phyloP scores from a whole-genome alignment of 2,888 invertebrate species.

The Drosophila planitibia region DNA sequence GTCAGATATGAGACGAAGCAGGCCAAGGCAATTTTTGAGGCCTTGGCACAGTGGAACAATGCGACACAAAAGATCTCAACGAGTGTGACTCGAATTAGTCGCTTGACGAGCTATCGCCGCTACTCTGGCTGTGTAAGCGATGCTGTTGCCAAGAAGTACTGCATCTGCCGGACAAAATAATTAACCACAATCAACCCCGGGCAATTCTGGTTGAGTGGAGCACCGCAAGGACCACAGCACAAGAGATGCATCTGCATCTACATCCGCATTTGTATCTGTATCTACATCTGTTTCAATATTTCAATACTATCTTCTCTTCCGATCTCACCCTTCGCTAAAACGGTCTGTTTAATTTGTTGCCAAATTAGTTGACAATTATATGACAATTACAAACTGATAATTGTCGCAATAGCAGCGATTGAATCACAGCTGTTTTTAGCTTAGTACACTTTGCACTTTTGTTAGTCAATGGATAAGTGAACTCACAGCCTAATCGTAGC shows the following conservation, averaged over 20 bases:
- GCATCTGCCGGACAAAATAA: slow-evolving; percentile 48
- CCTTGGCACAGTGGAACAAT: slow-evolving; percentile 30
- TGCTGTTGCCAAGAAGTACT: slow-evolving; percentile 77
- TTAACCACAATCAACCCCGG: slow-evolving; percentile 22
- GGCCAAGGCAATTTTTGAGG: slow-evolving; percentile 22
- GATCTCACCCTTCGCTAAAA: slow-evolving; percentile 44
- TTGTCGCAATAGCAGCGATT: slow-evolving; percentile 17
- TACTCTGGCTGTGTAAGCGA: slow-evolving; percentile 45
- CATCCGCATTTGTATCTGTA: slow-evolving; percentile 4
- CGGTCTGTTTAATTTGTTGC: slow-evolving; percentile 42
- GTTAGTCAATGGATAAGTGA: neutral
- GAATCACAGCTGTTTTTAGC: slow-evolving; percentile 2
- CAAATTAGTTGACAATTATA: slow-evolving; percentile 71
- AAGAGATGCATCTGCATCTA: slow-evolving; percentile 35
- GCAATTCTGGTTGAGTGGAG: neutral
- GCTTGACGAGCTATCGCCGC: slow-evolving; percentile 21
- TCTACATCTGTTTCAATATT: slow-evolving; percentile 25
- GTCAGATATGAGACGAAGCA: slow-evolving; percentile 36
- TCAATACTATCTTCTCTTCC: slow-evolving; percentile 12
- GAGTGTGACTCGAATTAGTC: slow-evolving; percentile 37
- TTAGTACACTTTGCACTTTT: neutral
- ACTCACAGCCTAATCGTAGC: neutral
- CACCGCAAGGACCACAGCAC: slow-evolving; percentile 20
- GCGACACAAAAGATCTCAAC: slow-evolving; percentile 28
- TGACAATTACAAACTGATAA: slow-evolving; percentile 50